Evolutionary conservation across 37 sponge, comb jelly and placozoan genomes (phyloP).

Genomic region (Haliclona indistincta): DNA sequence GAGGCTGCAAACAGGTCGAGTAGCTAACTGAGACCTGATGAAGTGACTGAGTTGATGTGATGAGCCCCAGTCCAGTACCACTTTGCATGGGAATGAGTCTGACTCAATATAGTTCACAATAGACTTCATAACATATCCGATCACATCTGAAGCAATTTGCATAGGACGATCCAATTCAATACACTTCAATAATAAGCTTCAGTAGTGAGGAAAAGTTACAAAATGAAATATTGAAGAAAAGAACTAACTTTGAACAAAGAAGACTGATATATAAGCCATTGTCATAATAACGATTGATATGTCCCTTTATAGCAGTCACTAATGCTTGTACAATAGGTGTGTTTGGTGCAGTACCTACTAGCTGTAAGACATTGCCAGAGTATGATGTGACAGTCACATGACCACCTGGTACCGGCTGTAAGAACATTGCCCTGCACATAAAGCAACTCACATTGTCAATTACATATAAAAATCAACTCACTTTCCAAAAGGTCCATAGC

Average conservation of each 20-base stretch:
- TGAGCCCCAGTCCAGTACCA: conserved; percentile 23
- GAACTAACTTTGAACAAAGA: conserved; percentile 30
- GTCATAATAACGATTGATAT: conserved; percentile 20
- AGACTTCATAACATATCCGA: conserved; percentile 3
- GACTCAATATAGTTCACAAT: conserved; percentile 18
- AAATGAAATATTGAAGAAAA: neutral
- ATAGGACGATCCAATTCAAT: conserved; percentile 14
- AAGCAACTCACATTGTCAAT: too few relatives aligned
- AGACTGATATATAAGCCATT: conserved; percentile 31
- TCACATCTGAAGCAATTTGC: conserved; percentile 35
- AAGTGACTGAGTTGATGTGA: conserved; percentile 8
- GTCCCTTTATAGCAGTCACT: neutral
- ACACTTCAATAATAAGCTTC: conserved; percentile 45
- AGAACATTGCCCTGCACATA: conserved; percentile 13
- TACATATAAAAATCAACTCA: too few relatives aligned
- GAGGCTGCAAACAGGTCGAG: neutral
- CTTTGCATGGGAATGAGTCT: conserved; percentile 9
- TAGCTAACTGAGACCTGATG: conserved; percentile 18
- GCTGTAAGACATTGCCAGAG: conserved; percentile 29
- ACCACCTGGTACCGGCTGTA: conserved; percentile 34
- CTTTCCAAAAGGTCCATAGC: too few relatives aligned
- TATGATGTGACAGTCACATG: conserved; percentile 36
- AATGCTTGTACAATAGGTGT: conserved; percentile 23
- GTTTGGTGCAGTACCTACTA: conserved; percentile 11
- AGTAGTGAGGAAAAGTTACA: neutral